Evolutionary conservation across 1,140 invertebrate genomes (phyloP), one percentile per base, ranked within the genome.

Genomic region (Drosophila funebris): DNA sequence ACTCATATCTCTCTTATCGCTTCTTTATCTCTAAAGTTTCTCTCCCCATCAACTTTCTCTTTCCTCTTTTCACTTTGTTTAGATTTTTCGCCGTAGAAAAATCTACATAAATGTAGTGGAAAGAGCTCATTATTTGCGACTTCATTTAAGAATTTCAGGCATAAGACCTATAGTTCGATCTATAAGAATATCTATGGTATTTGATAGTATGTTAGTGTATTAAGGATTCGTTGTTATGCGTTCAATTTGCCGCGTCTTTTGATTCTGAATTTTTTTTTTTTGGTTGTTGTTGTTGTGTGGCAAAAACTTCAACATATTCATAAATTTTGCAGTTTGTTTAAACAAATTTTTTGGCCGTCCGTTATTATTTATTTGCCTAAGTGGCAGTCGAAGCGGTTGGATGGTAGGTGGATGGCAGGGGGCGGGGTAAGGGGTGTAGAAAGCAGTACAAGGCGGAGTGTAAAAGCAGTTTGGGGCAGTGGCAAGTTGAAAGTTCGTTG

Each of bases 311-410:
- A 74, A 69, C 66, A 76, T 73, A 88, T 88, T 88, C 84, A 88
- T 83, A 83, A 88, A 88, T 88, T 88, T 83, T 56, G 16, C 44
- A 83, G 73, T 89, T 88, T 88, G 79, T 56, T 88, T 88, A 88
- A 88, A 83, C 66, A 88, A 88, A 71, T 73, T 82, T 78, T 36
- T 60, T 71, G 67, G 43, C 54, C 46, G 54, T 57, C 46, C 41
- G 66, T 77, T 85, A 87, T 88, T 85, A 82, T 87, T 88, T 87
- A 88, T 87, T 87, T 88, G 74, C 74, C 72, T 66, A 87, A 85
- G 82, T 87, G 82, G 70, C 74, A 81, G 27, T 43, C 56, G n/a
- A 20, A n/a, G 44, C 13, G 9, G 4, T 22, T 0, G 13, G 3
- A 33, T 9, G 50, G 33, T 1, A 4, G 8, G 8, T 1, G 13